Conservation (phyloP, 2,797 vertebrate species). For the Microcaecilia unicolor region DNA sequence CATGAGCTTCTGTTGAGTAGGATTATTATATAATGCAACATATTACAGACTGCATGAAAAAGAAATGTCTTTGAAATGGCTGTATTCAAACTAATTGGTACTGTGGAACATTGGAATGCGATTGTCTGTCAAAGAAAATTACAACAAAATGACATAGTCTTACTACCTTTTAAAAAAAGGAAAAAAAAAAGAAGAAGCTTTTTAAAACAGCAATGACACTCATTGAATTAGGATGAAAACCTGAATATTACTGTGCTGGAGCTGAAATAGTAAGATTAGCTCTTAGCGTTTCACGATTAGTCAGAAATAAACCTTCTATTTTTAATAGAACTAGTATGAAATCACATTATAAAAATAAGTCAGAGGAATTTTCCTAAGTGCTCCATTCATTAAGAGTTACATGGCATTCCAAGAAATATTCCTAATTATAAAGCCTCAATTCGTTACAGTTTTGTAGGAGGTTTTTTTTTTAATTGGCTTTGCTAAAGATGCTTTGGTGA, state of each 20-base stretch:
- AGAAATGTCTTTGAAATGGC: conserved; percentile 53
- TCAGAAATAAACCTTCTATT: conserved; percentile 14
- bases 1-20: conserved; percentile 22
- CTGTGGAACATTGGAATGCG: conserved; percentile 43
- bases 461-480: too few species aligned
- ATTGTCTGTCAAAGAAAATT: conserved; percentile 19
- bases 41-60: conserved; percentile 12
- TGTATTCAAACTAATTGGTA: conserved; percentile 33
- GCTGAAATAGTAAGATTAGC: too few species aligned
- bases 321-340: conserved; percentile 12
- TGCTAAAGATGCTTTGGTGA: too few species aligned
- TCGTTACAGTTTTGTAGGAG: too few species aligned
- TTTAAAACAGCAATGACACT: conserved; percentile 19
- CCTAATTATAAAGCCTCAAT: too few species aligned
- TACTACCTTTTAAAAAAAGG: too few species aligned
- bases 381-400: background rate
- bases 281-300: conserved; percentile 20
- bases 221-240: conserved; percentile 18
- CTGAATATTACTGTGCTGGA: conserved; percentile 8
- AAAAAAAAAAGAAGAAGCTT: too few species aligned
- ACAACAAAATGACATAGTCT: conserved; percentile 19
- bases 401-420: too few species aligned
- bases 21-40: conserved; percentile 12
- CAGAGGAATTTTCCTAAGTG: background rate
- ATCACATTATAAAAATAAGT: conserved; percentile 10